These are phyloP conservation scores for Apostichopus parvimensis DNA, from an alignment of 35 echinoderm and acorn worm genomes.

Conservation along the genomic window DNA sequence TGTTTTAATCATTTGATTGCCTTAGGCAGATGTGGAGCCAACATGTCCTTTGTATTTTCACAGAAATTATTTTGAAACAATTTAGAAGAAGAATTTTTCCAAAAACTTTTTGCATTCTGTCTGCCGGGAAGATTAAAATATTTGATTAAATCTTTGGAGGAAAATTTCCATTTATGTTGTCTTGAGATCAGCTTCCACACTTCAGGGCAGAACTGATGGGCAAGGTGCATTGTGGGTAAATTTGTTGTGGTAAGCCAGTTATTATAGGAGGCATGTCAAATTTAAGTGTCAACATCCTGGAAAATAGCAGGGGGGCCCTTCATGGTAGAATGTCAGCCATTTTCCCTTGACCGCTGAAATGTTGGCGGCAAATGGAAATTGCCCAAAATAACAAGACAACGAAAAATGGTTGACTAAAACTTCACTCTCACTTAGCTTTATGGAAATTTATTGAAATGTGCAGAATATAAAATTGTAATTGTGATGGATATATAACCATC, in stretches of 20 bases:
- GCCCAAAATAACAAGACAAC: no score
- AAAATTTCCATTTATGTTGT: slow-evolving; percentile 15
- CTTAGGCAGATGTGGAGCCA: background rate
- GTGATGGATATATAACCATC: no score
- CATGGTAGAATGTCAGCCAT: background rate
- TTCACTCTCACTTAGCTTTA: no score
- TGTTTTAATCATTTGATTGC: slow-evolving; percentile 14
- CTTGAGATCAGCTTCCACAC: slow-evolving; percentile 3
- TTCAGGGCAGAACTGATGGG: background rate
- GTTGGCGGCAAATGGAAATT: background rate
- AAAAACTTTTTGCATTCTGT: background rate
- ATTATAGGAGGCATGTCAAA: slow-evolving; percentile 16
- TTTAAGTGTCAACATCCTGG: slow-evolving; percentile 22
- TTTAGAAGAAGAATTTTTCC: background rate
- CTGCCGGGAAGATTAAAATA: background rate
- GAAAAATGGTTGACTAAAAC: no score
- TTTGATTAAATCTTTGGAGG: slow-evolving; percentile 24
- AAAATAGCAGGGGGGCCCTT: slow-evolving; percentile 22
- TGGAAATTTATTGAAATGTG: no score
- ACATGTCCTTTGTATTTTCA: background rate
- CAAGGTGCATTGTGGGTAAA: slow-evolving; percentile 7
- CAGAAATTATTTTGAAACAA: background rate
- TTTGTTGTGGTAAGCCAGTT: slow-evolving; percentile 14
- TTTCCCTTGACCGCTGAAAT: background rate
- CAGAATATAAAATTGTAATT: no score